Conservation (phyloP, 2,797 vertebrate genomes). For the Chrosomus eos region DNA sequence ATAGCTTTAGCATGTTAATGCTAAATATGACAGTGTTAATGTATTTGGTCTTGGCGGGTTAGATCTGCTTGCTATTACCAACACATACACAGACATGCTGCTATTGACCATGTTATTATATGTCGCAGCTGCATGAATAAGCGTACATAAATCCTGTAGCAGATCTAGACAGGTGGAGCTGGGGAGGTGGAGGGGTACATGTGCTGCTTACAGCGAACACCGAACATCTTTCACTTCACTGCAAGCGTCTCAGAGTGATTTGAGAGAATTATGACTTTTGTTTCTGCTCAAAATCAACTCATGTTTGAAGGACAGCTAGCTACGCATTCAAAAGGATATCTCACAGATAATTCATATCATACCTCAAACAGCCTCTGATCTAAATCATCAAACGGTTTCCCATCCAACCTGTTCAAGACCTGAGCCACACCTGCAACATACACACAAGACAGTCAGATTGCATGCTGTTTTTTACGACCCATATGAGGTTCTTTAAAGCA, state of each 20-base stretch:
- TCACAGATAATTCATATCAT: slow-evolving; percentile 34
- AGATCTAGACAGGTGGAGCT: neutral
- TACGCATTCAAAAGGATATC: neutral
- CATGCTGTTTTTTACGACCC: neutral
- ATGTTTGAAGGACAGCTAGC: neutral
- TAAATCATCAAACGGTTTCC: slow-evolving; percentile 95
- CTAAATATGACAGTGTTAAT: neutral
- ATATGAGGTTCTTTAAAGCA: neutral
- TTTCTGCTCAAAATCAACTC: neutral
- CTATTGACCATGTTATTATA: neutral
- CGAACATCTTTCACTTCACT: neutral
- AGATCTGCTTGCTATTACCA: neutral
- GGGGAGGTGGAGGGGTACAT: neutral
- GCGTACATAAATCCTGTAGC: neutral
- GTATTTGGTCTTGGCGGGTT: neutral
- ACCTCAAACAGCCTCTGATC: slow-evolving; percentile 99
- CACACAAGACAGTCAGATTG: slow-evolving; percentile 46
- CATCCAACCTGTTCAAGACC: slow-evolving; percentile 94
- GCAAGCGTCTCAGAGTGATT: neutral
- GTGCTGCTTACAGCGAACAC: neutral
- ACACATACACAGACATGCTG: neutral
- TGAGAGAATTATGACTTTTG: neutral
- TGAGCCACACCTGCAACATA: slow-evolving; percentile 90
- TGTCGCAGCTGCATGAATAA: neutral
- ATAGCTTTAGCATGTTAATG: no score